Evolutionary conservation across 2,797 vertebrate species (phyloP), one percentile per base, ranked within the genome.

Genomic region (Ciconia nigra): DNA sequence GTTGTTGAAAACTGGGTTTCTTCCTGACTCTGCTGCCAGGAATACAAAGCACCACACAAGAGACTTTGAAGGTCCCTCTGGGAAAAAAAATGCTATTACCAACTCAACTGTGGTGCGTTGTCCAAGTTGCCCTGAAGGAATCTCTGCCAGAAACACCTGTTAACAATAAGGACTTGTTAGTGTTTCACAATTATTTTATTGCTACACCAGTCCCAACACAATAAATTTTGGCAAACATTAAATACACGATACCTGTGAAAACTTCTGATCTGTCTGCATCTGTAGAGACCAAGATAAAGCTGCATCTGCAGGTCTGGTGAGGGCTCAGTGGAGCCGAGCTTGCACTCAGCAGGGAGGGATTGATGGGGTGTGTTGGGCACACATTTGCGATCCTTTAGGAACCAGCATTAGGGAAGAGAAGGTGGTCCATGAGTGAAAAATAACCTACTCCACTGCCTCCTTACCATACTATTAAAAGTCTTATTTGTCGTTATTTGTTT

Each of bases 161-260:
- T 96, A 97, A 95, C 94, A 97, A 96, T 98, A 95, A 96, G 79
- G 87, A 94, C 73, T 95, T 95, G 86, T 94, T 95, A 95, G 95
- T 90, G 83, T 92, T 96, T 95, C 96, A 93, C 95, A 93, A 86
- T 94, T 97, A 81, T 93, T 97, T 95, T 97, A 95, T 92, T 97
- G 89, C 82, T 86, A 66, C 79, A 41, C 37, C 59, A 47, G 49
- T 35, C 87, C 87, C 8, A 20, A 7, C 77, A 58, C 62, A 65
- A 96, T 78, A 88, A 93, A 49, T 65, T 74, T 73, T 83, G 93
- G 94, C 83, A 91, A 62, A 47, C 69, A 9, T 87, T 81, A 87
- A 85, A 54, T 63, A 11, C 70, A 52, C 33, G 59, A 18, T 83
- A 87, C 13, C 37, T 86, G 44, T 91, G 91, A 70, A 94, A 79